Base-by-base conservation (phyloP, 2,113 vertebrate species). In the Pachycephala philippinensis region DNA sequence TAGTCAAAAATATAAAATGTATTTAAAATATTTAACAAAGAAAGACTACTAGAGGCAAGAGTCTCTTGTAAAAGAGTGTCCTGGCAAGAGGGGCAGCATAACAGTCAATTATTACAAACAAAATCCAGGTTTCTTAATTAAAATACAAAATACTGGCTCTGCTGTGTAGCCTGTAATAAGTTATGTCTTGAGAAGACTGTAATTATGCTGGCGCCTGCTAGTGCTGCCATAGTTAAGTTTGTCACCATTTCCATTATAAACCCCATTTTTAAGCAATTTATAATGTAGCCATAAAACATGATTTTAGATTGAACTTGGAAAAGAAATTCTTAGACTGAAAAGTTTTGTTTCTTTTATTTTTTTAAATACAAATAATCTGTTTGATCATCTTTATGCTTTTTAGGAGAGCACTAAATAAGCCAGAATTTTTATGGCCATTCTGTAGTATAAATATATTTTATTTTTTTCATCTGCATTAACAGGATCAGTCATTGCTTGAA, bases 111-210 rank as follows among this genome's bases (percentile, higher is more conserved):
- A 98, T 97, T 97, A 98, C 96, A 97, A 98, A 98, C 97, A 97
- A 97, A 98, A 97, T 97, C 97, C 98, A 98, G 97, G 96, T 98
- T 98, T 97, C 97, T 98, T 98, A 98, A 98, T 98, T 98, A 98
- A 98, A 98, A 97, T 97, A 97, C 95, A 97, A 97, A 97, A 97
- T 95, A 85, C 86, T 97, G 96, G 95, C 96, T 98, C 88, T 97
- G 87, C 92, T 96, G 45, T 17, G 15, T 96, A 91, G 96, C 81
- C 95, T 96, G 91, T 97, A 97, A 96, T 97, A 97, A 98, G 96
- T 96, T 96, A 87, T 84, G 93, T 97, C 95, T 95, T 97, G 87
- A 95, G 95, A 96, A 97, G 97, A 91, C 97, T 97, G 93, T 89
- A 98, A 97, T 98, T 98, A 98, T 14, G 24, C 96, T 96, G 98